Evolutionary conservation across 2,113 vertebrate species (phyloP).

Genomic region (Dromas ardeola): DNA sequence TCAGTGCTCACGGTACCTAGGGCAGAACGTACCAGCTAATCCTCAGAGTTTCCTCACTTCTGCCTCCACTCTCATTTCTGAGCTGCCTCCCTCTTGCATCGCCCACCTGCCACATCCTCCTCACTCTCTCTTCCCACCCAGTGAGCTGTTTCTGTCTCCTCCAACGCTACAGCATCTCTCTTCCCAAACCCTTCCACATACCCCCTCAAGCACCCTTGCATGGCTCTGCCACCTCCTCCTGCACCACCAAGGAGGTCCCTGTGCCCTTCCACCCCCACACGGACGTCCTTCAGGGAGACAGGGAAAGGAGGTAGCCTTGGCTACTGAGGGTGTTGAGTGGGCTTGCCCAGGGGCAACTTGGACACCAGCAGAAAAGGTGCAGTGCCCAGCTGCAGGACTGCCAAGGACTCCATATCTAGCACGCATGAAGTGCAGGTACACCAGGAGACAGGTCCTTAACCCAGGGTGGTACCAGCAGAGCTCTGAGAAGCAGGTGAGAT

Average conservation of each 20-base stretch:
- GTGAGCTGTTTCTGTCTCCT: constrained; percentile 8
- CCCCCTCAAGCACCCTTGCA: background rate
- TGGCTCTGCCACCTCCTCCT: background rate
- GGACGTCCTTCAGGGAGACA: background rate
- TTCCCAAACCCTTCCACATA: background rate
- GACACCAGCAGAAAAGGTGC: background rate
- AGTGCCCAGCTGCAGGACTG: background rate
- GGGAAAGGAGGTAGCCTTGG: background rate
- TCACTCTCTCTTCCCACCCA: background rate
- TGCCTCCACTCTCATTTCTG: background rate
- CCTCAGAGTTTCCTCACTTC: background rate
- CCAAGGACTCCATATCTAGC: background rate
- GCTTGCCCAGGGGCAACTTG: background rate
- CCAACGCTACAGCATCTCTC: background rate
- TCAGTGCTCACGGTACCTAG: background rate
- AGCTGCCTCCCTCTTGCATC: background rate
- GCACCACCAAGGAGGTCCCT: background rate
- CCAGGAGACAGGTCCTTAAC: background rate
- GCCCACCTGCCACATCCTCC: constrained; percentile 11
- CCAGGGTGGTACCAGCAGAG: background rate
- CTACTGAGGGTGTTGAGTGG: background rate
- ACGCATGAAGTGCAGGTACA: background rate
- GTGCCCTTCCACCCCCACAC: background rate
- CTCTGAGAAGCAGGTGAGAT: background rate
- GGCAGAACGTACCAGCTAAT: background rate